Evolutionary conservation across 1,140 invertebrate species (phyloP), one percentile per base, ranked within the genome.

Genomic region (Spodoptera litura): DNA sequence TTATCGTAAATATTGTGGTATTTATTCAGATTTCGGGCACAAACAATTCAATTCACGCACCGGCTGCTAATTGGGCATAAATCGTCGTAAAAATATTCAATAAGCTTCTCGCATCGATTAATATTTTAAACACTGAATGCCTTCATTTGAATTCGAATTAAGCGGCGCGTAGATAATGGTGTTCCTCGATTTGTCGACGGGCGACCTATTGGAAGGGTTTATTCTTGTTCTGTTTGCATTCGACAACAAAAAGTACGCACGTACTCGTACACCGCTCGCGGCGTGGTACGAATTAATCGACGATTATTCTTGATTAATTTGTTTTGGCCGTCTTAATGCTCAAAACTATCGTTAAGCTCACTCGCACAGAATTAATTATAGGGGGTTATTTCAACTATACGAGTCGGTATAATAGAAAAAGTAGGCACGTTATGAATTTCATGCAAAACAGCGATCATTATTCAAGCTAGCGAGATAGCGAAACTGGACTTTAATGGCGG

Each of bases 1-100:
- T 93, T 90, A 91, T 89, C 90, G 90, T 94, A 93, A 94, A 94
- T 94, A 94, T 94, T 93, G 87, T 93, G 87, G 88, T 92, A 88
- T 92, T 92, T 93, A 92, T 91, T 91, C 89, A 92, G 85, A 92
- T 92, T 92, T 91, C 85, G 85, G 85, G 82, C 86, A 91, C 92
- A 90, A 94, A 93, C 92, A 94, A 94, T 94, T 94, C 92, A 91
- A 93, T 94, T 94, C 91, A 94, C 90, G 89, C 91, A 90, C 86
- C 86, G 87, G 79, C 87, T 87, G 89, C 88, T 94, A 94, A 94
- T 94, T 94, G 92, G 88, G 88, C 85, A 91, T 93, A 93, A 93
- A 91, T 93, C 88, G 91, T 90, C 85, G 85, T 92, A 91, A 89
- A 93, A 92, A 93, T 91, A 92, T 92, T 92, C 88, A 93, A 94